Base-by-base conservation (phyloP, 2,888 invertebrate genomes). In the Prenolepis imparis region DNA sequence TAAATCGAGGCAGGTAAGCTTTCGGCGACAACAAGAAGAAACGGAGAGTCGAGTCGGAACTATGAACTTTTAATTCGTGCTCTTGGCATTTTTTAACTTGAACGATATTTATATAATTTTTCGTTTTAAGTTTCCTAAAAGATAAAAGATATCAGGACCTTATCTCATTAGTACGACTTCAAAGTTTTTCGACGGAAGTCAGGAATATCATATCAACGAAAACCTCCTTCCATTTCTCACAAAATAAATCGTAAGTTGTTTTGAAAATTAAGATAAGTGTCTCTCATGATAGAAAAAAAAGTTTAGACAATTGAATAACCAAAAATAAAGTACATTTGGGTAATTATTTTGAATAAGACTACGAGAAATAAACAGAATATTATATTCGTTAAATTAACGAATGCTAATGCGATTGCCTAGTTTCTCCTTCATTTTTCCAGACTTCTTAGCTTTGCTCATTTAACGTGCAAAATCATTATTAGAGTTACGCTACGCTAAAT, bases 371-470 rank as follows among this genome's bases (percentile, higher is more conserved):
- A 44, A n/a, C 15, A 36, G 5, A 11, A 11, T n/a, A 59, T 63
- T 44, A 3, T 1, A 3, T 1, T 72, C 39, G 18, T 15, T 63
- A 61, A 32, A 63, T 74, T 44, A 44, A 36, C 28, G 8, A 15
- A 44, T 63, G 32, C 32, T 64, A 32, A n/a, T 6, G n/a, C 3
- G 9, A 44, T 75, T 64, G 21, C 21, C 18, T 57, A n/a, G 41
- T 61, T 44, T 74, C 15, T 44, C 3, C 32, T 9, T 11, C 6
- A 11, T 63, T 48, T 75, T 75, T 48, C 32, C 44, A 11, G 32
- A 63, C 44, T 63, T 59, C n/a, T n/a, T 74, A 18, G 21, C 32
- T 74, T 74, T 21, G 48, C 11, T 75, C 36, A 64, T 36, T 64
- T 64, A 73, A 75, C 21, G 36, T 24, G 36, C 32, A 44, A 63